Conservation (phyloP, 2,888 invertebrate species). For the Chaetogeoica ovagalla region DNA sequence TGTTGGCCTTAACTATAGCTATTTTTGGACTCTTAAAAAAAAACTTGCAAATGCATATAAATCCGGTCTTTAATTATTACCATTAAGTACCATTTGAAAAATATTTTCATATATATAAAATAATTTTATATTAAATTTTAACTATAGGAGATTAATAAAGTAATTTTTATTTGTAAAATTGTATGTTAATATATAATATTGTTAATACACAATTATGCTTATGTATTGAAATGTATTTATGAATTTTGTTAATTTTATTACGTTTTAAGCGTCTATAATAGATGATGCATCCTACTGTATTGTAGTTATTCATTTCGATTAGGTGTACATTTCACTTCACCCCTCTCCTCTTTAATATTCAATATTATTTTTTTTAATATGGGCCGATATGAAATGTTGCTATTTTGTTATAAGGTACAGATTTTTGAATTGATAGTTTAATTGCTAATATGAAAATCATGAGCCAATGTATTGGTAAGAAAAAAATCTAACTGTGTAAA, state of each 20-base stretch:
- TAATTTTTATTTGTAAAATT: slow-evolving; percentile 23
- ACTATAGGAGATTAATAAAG: slow-evolving; percentile 7
- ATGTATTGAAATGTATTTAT: slow-evolving; percentile 22
- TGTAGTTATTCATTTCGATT: slow-evolving; percentile 6
- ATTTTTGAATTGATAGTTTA: background rate
- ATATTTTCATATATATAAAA: slow-evolving; percentile 25
- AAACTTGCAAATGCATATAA: too few species aligned
- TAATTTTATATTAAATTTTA: slow-evolving; percentile 18
- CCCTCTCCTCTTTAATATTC: background rate
- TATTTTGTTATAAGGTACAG: background rate
- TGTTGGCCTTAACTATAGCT: too few species aligned
- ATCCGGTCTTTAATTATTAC: too few species aligned
- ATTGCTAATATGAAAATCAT: background rate
- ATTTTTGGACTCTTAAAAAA: too few species aligned
- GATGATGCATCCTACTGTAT: background rate
- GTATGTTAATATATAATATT: slow-evolving; percentile 29
- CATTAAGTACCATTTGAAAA: slow-evolving; percentile 14
- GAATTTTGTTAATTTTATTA: slow-evolving; percentile 19
- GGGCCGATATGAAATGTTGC: slow-evolving; percentile 31
- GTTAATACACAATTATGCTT: slow-evolving; percentile 37
- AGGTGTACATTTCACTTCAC: slow-evolving; percentile 38
- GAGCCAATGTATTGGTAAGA: background rate
- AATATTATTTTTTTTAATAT: background rate
- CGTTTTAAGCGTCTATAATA: background rate
- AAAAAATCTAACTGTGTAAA: too few species aligned